Evolutionary conservation across 2,113 vertebrate species (phyloP).

Genomic region (Danio rerio): GRCz12tu NC_133191.1:50924001-50924500

Average conservation of each 20-base stretch:
- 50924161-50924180: constrained; percentile 72
- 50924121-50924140: constrained; percentile 80
- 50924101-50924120: constrained; percentile 75
- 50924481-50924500: too few relatives aligned
- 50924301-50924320: constrained; percentile 77
- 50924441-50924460: too few relatives aligned
- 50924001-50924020: constrained; percentile 58
- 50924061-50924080: constrained; percentile 82
- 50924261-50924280: constrained; percentile 71
- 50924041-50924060: constrained; percentile 71
- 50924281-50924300: constrained; percentile 76
- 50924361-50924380: neutral
- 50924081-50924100: constrained; percentile 78
- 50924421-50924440: too few relatives aligned
- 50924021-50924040: constrained; percentile 73
- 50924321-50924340: constrained; percentile 70
- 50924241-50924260: constrained; percentile 78
- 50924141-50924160: constrained; percentile 72
- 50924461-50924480: too few relatives aligned
- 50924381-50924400: too few relatives aligned
- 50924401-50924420: too few relatives aligned
- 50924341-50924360: neutral
- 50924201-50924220: constrained; percentile 82
- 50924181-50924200: constrained; percentile 79
- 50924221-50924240: constrained; percentile 78